Evolutionary conservation across 2,113 vertebrate species (phyloP), one percentile per base, ranked within the genome.

Genomic region (Oryzias celebensis): DNA sequence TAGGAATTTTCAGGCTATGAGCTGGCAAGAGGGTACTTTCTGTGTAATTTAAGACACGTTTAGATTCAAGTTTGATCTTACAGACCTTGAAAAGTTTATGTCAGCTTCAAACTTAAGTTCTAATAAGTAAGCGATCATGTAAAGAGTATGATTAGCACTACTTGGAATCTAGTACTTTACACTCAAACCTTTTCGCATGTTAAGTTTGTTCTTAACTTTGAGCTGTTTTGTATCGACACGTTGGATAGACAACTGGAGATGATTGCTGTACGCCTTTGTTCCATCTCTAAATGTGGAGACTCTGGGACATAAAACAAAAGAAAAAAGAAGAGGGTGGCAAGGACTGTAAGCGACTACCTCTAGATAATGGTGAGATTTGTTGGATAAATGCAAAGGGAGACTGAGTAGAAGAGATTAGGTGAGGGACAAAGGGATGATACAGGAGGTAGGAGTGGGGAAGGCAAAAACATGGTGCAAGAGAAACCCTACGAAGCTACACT

Each of bases 401-500:
- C 56, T 41, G 18, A 18, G 23, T 18, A 41, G 45, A 53, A 52
- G 23, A 36, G 36, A 36, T 36, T 36, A 36, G 36, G 10, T 12
- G 36, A 36, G 36, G 36, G 8, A 36, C 36, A 36, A 12, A 36
- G 36, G 36, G 36, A 36, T 36, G 36, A 36, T 36, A 36, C 8
- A 36, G 36, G 36, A 20, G 20, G n/a, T 23, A 49, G 46, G 45
- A 48, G 54, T 20, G n/a, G 46, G 28, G 22, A 36, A 36, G 47
- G 18, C 50, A 12, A 63, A 59, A 53, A 68, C 47, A 7, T 47
- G 10, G 58, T 58, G 71, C 72, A 78, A 81, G 22, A 50, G 72
- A 77, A 68, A 57, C 63, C 63, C 65, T 45, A 49, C 78, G 61
- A 85, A 88, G 78, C 67, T 65, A 68, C 77, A 79, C 83, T 71